These are phyloP conservation scores for Temnothorax rugatulus DNA, from an alignment of 2,888 invertebrate species.

Conservation along the genomic window DNA sequence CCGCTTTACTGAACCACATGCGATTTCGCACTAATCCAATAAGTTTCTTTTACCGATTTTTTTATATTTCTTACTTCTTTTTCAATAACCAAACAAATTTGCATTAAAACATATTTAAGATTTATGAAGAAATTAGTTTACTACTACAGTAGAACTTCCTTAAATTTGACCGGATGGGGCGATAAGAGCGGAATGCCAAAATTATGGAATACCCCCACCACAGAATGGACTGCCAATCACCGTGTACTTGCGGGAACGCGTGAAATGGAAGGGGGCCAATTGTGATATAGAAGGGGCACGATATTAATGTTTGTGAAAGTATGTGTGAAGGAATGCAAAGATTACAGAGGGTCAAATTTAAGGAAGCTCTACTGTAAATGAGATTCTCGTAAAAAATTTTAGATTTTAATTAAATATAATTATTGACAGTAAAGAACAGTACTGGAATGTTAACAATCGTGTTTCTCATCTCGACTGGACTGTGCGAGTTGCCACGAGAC, in stretches of 20 bases:
- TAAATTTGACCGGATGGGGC: no score
- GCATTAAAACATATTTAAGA: not conserved
- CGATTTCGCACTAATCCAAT: not conserved
- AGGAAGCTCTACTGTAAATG: no score
- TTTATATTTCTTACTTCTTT: not conserved
- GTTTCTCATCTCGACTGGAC: not conserved
- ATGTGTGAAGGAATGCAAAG: no score
- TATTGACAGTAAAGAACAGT: not conserved
- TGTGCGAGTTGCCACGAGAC: slow-evolving; percentile 10
- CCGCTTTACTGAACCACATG: not conserved
- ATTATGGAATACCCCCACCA: no score
- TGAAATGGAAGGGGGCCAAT: no score
- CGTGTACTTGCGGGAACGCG: no score
- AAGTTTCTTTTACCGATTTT: not conserved
- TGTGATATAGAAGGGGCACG: no score
- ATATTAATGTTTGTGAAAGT: no score
- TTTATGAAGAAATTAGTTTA: not conserved
- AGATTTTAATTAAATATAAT: not conserved
- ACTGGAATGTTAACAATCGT: not conserved
- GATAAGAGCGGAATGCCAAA: no score
- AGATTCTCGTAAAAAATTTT: not conserved
- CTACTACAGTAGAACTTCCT: no score
- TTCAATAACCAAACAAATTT: not conserved
- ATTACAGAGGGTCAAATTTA: no score
- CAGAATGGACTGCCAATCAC: no score